phyloP scores from a whole-genome alignment of 2,797 vertebrate species.

The Hoplostethus atlanticus region DNA sequence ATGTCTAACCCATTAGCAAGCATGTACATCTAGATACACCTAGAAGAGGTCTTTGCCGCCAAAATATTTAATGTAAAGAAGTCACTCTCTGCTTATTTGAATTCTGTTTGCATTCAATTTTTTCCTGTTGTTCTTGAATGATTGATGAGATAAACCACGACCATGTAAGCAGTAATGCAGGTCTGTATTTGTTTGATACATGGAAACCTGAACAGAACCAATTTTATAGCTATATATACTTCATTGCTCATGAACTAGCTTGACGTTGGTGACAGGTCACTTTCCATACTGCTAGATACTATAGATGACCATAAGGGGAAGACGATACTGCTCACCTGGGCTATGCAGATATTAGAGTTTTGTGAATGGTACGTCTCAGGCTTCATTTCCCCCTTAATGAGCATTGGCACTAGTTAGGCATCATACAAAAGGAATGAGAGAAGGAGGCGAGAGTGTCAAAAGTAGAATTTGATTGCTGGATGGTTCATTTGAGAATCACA shows the following conservation, averaged over 20 bases:
- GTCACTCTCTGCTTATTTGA: neutral
- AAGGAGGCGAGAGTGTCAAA: conserved; percentile 10
- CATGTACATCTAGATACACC: neutral
- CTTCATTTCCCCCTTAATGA: conserved; percentile 17
- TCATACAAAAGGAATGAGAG: conserved; percentile 13
- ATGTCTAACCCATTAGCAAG: conserved; percentile 41
- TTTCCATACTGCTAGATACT: neutral
- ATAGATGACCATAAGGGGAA: neutral
- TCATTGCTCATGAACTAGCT: no score
- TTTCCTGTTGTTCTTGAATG: neutral
- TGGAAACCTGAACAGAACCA: no score
- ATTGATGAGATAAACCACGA: no score
- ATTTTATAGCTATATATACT: no score
- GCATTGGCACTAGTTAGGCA: neutral
- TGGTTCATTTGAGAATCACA: conserved; percentile 47
- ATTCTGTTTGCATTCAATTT: neutral
- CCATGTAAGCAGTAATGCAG: no score
- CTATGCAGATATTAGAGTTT: neutral
- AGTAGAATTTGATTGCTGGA: conserved; percentile 33
- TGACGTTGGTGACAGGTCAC: neutral
- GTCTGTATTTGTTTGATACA: no score
- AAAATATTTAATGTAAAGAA: neutral
- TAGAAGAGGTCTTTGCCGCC: neutral
- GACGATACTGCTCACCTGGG: neutral
- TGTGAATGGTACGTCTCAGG: neutral